Percentiles rank a stretch among this genome's conserved stretches.
Evolutionary conservation across 2,888 invertebrate genomes (phyloP).

Genomic region (Lasioglossum vierecki): DNA sequence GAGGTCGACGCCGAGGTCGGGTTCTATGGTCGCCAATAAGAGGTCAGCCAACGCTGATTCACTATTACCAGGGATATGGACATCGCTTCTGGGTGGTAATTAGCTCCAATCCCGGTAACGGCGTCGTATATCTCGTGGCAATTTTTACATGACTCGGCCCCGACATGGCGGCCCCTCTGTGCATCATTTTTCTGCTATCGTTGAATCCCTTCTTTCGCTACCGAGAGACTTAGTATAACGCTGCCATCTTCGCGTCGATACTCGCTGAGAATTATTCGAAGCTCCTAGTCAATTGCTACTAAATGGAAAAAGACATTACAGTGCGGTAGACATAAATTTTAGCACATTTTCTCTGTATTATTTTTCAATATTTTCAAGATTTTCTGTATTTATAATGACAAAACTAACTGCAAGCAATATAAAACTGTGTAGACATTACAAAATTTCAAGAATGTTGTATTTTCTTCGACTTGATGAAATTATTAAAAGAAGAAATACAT

Average conservation of each 20-base stretch:
- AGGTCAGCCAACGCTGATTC: constrained; percentile 77
- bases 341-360: no score
- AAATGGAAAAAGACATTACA: no score
- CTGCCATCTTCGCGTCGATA: not conserved
- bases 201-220: constrained; percentile 10
- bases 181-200: constrained; percentile 75
- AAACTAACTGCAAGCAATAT: no score
- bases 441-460: no score
- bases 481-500: no score
- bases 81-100: constrained; percentile 82
- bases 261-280: not conserved
- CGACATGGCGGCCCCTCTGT: constrained; percentile 76
- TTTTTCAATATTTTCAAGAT: no score
- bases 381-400: no score
- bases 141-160: constrained; percentile 74
- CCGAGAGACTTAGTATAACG: constrained; percentile 19
- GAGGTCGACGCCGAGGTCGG: constrained; percentile 72
- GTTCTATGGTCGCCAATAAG: constrained; percentile 74
- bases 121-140: constrained; percentile 80
- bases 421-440: no score
- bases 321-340: no score
- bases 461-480: no score
- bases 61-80: constrained; percentile 72
- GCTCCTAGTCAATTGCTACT: not conserved
- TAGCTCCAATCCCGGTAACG: constrained; percentile 81